phyloP scores from a whole-genome alignment of 2,113 vertebrate species.

The Manacus vitellinus region DNA sequence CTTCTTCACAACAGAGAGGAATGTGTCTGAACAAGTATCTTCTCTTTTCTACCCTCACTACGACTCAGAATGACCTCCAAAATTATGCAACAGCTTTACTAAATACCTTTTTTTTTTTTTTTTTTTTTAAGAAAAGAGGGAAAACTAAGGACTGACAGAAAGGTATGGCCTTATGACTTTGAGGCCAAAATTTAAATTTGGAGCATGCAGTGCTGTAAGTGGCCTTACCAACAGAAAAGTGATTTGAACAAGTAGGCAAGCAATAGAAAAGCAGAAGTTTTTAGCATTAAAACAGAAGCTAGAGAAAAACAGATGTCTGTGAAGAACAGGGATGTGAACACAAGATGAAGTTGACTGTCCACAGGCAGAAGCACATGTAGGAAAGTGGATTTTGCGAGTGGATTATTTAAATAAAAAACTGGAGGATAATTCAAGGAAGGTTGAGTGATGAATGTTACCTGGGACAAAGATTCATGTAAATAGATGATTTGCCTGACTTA shows the following conservation, averaged over 20 bases:
- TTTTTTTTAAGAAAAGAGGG: not conserved
- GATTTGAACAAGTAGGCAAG: not conserved
- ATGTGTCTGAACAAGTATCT: not conserved
- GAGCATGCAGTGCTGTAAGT: not conserved
- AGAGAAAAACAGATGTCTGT: not conserved
- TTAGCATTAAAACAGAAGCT: not conserved
- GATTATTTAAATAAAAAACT: not conserved
- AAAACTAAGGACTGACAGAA: not conserved
- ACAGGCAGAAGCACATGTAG: not conserved
- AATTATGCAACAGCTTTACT: not conserved
- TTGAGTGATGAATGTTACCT: not conserved
- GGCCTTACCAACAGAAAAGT: not conserved
- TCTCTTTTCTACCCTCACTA: not conserved
- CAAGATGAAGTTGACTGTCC: not conserved
- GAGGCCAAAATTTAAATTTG: not conserved
- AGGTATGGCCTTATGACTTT: not conserved
- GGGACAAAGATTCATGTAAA: not conserved
- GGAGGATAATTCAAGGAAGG: not conserved
- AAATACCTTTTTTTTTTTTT: not conserved
- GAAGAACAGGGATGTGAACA: not conserved
- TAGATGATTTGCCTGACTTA: not conserved
- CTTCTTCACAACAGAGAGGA: not conserved
- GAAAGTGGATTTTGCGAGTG: not conserved
- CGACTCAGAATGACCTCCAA: not conserved
- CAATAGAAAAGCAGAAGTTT: not conserved